Percentiles rank a stretch among this genome's conserved stretches.
Conservation (phyloP, 2,888 invertebrate genomes). For the Chrysina gloriosa region DNA sequence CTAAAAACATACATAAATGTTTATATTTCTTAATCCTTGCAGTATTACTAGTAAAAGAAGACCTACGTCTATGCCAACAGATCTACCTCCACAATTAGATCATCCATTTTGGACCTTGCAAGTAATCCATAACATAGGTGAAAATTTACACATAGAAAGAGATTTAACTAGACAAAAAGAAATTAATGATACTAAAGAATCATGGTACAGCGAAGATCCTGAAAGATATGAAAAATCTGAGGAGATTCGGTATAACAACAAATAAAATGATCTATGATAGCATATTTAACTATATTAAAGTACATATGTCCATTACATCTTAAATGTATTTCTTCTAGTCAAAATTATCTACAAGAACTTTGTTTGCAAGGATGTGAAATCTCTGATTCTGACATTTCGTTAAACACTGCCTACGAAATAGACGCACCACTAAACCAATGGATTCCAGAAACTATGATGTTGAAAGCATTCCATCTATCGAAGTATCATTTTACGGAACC, state of each 20-base stretch:
- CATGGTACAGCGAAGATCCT: constrained; percentile 54
- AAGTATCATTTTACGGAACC: constrained; percentile 18
- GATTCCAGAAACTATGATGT: constrained; percentile 37
- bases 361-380: not conserved
- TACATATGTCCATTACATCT: too few species aligned
- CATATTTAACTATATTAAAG: too few species aligned
- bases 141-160: constrained; percentile 46
- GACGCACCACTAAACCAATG: constrained; percentile 17
- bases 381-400: not conserved
- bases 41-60: constrained; percentile 1
- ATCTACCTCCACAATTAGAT: not conserved
- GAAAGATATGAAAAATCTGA: constrained; percentile 51
- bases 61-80: not conserved
- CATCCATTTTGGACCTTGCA: constrained; percentile 55
- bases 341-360: constrained; percentile 24
- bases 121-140: constrained; percentile 48
- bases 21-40: not conserved
- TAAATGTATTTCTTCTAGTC: constrained; percentile 4
- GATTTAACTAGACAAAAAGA: constrained; percentile 52
- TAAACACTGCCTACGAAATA: not conserved
- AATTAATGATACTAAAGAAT: constrained; percentile 53
- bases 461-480: constrained; percentile 18
- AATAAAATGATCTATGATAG: too few species aligned
- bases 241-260: constrained; percentile 50
- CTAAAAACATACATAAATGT: not conserved